A percentile compares a stretch with the other conserved stretches of the same genome.
phyloP scores from a whole-genome alignment of 2,797 vertebrate species.

The Anguilla pacifica region DNA sequence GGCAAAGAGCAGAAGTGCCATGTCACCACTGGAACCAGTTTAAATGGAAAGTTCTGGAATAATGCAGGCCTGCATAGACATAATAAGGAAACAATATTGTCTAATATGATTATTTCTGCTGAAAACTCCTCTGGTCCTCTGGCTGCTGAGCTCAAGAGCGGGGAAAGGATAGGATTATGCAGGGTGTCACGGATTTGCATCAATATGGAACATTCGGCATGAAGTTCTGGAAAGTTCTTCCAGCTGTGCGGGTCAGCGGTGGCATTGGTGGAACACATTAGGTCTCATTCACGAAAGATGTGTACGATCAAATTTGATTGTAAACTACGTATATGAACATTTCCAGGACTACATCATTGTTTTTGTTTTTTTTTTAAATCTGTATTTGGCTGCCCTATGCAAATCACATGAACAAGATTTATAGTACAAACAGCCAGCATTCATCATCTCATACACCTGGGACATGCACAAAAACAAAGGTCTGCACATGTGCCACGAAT shows the following conservation, averaged over 20 bases:
- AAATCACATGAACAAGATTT: too few relatives aligned
- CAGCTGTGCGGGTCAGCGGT: slow-evolving; percentile 13
- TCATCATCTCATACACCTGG: too few relatives aligned
- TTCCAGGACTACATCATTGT: too few relatives aligned
- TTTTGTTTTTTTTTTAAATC: too few relatives aligned
- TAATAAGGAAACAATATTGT: not conserved
- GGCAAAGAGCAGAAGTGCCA: not conserved
- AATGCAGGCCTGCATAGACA: slow-evolving; percentile 6
- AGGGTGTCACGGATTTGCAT: slow-evolving; percentile 21
- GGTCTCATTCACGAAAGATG: too few relatives aligned
- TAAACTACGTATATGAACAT: too few relatives aligned
- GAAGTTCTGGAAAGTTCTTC: slow-evolving; percentile 20
- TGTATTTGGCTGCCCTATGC: too few relatives aligned
- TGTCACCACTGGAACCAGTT: not conserved
- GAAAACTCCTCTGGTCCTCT: not conserved
- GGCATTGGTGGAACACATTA: slow-evolving; percentile 7
- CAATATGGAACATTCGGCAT: slow-evolving; percentile 31
- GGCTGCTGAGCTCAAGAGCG: not conserved
- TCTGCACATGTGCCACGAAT: too few relatives aligned
- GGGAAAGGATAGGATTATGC: not conserved
- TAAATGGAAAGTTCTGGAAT: not conserved
- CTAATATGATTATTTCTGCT: not conserved
- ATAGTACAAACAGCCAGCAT: too few relatives aligned
- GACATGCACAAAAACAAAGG: too few relatives aligned
- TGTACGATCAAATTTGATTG: too few relatives aligned